Evolutionary conservation across 2,113 vertebrate species (phyloP).

Genomic region (Turnix velox): DNA sequence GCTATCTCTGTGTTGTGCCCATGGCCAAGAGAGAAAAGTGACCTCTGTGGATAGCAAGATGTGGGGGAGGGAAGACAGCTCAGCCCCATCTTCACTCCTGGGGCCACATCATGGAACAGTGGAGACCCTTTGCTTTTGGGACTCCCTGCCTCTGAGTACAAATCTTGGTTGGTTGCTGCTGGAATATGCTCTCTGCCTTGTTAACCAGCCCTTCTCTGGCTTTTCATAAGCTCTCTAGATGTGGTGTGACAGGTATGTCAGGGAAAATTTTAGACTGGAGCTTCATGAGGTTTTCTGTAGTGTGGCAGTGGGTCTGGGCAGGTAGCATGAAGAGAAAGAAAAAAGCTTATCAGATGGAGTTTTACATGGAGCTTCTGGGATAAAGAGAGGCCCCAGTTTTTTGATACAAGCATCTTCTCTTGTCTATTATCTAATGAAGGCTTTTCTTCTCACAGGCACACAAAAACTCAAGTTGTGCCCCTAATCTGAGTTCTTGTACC

Average conservation of each 20-base stretch:
- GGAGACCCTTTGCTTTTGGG: not conserved
- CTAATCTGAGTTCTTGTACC: not conserved
- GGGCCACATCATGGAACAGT: rapidly evolving
- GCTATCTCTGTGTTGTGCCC: not conserved
- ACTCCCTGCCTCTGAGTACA: not conserved
- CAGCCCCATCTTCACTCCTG: not conserved
- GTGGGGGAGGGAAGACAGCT: not conserved
- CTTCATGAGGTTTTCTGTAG: not conserved
- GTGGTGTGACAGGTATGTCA: not conserved
- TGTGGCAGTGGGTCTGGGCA: not conserved
- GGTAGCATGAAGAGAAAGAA: not conserved
- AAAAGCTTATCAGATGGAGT: not conserved
- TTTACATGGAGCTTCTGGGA: not conserved
- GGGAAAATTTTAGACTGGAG: not conserved
- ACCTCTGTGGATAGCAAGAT: not conserved
- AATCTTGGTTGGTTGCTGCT: not conserved
- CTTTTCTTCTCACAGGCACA: not conserved
- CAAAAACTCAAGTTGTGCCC: not conserved
- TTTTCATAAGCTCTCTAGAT: not conserved
- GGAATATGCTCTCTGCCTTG: not conserved
- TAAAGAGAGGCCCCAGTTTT: not conserved
- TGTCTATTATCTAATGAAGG: not conserved
- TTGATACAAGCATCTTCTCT: not conserved
- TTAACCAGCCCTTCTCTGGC: not conserved
- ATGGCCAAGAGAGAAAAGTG: not conserved